Conservation (phyloP, 2,797 vertebrate species). For the Graptemys geographica region DNA sequence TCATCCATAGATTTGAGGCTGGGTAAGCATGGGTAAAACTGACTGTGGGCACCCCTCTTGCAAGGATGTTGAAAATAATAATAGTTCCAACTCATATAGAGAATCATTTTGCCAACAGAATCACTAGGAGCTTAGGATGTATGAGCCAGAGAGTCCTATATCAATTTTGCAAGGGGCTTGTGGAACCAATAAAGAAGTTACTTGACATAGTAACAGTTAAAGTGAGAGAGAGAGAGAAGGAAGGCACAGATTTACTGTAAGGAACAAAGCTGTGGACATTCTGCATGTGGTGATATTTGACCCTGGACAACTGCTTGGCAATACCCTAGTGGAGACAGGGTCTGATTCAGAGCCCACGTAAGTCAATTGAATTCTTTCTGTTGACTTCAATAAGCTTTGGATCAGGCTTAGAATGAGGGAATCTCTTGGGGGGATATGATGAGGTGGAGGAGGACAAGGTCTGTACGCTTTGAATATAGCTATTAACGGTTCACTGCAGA, state of each 20-base stretch:
- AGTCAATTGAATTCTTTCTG: background rate
- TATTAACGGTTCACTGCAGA: background rate
- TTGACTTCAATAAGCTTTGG: background rate
- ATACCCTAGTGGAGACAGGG: background rate
- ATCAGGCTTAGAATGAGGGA: background rate
- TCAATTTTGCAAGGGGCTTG: background rate
- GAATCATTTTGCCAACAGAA: background rate
- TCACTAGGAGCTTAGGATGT: background rate
- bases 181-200: background rate
- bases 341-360: rapidly evolving
- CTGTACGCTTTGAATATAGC: background rate
- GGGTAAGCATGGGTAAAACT: background rate
- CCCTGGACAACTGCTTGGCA: background rate
- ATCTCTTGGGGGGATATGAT: background rate
- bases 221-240: background rate
- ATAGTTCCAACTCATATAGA: background rate
- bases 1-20: background rate
- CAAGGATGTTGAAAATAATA: background rate
- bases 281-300: rapidly evolving
- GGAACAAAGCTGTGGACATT: background rate
- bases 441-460: background rate
- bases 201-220: background rate
- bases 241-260: background rate
- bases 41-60: background rate
- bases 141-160: background rate